phyloP scores from a whole-genome alignment of 2,888 invertebrate genomes.

The Petrolisthes cinctipes region DNA sequence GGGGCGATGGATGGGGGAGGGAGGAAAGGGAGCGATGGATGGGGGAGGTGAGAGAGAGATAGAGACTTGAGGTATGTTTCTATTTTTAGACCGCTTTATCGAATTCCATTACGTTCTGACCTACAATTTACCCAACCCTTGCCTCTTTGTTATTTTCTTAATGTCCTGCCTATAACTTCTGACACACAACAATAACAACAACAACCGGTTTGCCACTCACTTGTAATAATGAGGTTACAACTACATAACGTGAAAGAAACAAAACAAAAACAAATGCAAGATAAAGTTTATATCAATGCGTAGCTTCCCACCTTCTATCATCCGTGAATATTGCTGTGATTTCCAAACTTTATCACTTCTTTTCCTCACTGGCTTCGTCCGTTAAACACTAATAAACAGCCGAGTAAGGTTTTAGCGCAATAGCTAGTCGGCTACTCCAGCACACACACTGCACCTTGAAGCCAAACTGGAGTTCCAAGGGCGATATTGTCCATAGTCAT shows the following conservation, averaged over 20 bases:
- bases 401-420: neutral
- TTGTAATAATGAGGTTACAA: too few species aligned
- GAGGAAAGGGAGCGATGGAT: neutral
- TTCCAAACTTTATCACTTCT: neutral
- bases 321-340: neutral
- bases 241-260: too few species aligned
- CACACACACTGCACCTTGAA: slow-evolving; percentile 52
- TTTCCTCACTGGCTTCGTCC: neutral
- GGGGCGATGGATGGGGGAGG: neutral
- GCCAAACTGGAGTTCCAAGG: slow-evolving; percentile 57
- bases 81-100: slow-evolving; percentile 56
- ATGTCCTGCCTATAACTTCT: neutral
- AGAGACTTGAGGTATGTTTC: slow-evolving; percentile 20
- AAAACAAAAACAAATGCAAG: too few species aligned
- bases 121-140: neutral
- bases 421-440: slow-evolving; percentile 39
- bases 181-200: neutral
- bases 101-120: slow-evolving; percentile 54
- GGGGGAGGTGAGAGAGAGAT: neutral
- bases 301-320: neutral
- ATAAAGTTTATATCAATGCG: too few species aligned
- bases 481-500: slow-evolving; percentile 57
- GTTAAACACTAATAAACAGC: neutral
- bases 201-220: neutral
- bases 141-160: neutral